Evolutionary conservation across 2,888 invertebrate genomes (phyloP).

Genomic region (Rotaria magnacalcarata): DNA sequence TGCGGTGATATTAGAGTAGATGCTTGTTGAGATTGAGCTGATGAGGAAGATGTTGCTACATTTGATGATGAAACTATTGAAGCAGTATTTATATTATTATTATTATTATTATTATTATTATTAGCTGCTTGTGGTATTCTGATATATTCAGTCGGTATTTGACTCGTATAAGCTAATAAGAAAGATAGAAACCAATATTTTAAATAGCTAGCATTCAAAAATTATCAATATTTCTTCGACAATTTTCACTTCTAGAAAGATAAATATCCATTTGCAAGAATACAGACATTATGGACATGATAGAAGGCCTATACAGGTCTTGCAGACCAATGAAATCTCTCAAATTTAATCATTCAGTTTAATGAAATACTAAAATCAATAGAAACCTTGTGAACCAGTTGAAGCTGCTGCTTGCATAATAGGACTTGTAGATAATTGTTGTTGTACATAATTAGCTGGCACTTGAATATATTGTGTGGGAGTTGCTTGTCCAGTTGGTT

Average conservation of each 20-base stretch:
- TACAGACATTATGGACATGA: too few relatives aligned
- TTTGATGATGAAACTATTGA: not conserved
- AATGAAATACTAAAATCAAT: not conserved
- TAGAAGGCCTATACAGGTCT: too few relatives aligned
- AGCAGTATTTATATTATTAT: not conserved
- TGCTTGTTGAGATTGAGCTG: not conserved
- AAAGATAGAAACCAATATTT: not conserved
- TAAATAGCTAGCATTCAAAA: too few relatives aligned
- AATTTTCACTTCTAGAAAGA: too few relatives aligned
- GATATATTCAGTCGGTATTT: not conserved
- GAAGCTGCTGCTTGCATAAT: not conserved
- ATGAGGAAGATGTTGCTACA: not conserved
- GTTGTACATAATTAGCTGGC: not conserved
- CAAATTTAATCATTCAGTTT: too few relatives aligned
- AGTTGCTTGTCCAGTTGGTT: constrained; percentile 14
- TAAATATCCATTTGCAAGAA: not conserved
- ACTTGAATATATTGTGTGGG: constrained; percentile 1
- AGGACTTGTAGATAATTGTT: not conserved
- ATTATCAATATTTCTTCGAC: too few relatives aligned
- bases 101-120: not conserved
- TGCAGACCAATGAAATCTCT: too few relatives aligned
- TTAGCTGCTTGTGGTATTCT: not conserved
- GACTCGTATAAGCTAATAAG: not conserved
- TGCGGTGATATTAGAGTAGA: not conserved
- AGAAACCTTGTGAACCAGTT: not conserved